phyloP scores from a whole-genome alignment of 2,797 vertebrate genomes.

The Poeciliopsis presidionis region DNA sequence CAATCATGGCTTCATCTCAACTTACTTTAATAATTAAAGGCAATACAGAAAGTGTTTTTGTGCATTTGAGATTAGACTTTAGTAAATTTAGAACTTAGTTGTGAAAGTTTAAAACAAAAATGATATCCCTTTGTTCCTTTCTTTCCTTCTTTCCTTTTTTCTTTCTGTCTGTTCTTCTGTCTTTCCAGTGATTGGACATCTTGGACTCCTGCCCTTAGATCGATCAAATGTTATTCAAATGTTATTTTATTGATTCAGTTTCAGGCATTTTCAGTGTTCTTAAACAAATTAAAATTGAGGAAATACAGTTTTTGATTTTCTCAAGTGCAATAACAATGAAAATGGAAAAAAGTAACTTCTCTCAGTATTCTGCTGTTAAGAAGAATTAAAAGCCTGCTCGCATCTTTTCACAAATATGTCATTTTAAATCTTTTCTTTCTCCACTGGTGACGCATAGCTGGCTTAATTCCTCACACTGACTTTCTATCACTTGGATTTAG shows the following conservation, averaged over 20 bases:
- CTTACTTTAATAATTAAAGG: background rate
- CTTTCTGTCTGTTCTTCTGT: background rate
- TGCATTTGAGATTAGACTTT: background rate
- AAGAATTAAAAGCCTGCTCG: conserved; percentile 14
- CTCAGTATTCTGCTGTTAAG: conserved; percentile 12
- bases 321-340: conserved; percentile 1
- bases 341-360: background rate
- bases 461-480: conserved; percentile 43
- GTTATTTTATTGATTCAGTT: background rate
- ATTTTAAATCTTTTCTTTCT: conserved; percentile 40
- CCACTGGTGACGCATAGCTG: conserved; percentile 42
- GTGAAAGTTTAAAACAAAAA: too few species aligned
- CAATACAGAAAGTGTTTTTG: background rate
- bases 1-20: background rate
- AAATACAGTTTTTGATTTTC: background rate
- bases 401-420: conserved; percentile 52
- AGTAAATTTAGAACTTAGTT: background rate
- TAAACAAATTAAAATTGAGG: conserved; percentile 12
- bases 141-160: background rate
- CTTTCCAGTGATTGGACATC: background rate
- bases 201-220: conserved; percentile 9
- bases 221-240: background rate
- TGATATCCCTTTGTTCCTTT: background rate
- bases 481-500: conserved; percentile 42
- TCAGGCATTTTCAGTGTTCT: background rate